Evolutionary conservation across 2,113 vertebrate species (phyloP).

Genomic region (Sinocyclocheilus grahami): DNA sequence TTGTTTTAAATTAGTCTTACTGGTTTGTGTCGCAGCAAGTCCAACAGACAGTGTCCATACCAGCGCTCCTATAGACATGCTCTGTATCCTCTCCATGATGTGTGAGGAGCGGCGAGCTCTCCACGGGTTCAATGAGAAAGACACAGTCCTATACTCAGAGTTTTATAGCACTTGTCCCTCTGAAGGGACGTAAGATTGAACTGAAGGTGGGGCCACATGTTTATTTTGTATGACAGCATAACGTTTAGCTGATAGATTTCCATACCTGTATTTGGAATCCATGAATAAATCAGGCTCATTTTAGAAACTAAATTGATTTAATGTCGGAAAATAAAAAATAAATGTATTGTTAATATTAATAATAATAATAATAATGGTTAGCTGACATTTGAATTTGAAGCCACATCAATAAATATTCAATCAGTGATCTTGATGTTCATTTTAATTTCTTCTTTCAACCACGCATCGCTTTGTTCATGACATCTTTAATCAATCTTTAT

Average conservation of each 20-base stretch:
- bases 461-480: background rate
- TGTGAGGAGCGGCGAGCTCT: slow-evolving; percentile 8
- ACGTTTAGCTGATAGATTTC: slow-evolving; percentile 3
- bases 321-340: background rate
- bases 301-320: background rate
- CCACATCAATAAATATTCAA: background rate
- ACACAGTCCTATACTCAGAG: background rate
- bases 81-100: slow-evolving; percentile 53
- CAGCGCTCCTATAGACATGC: slow-evolving; percentile 9
- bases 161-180: slow-evolving; percentile 54
- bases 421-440: background rate
- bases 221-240: slow-evolving; percentile 39
- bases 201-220: slow-evolving; percentile 49
- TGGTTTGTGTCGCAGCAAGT: slow-evolving; percentile 44
- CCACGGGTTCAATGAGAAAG: slow-evolving; percentile 45
- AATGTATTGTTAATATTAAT: background rate
- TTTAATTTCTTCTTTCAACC: background rate
- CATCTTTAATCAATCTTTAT: background rate
- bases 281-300: background rate
- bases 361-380: background rate
- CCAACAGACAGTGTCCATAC: slow-evolving; percentile 37
- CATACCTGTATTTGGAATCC: background rate
- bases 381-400: background rate
- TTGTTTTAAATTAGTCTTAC: slow-evolving; percentile 29
- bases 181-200: slow-evolving; percentile 36